Evolutionary conservation across 2,113 vertebrate species (phyloP).

Genomic region (Epinephelus fuscoguttatus): DNA sequence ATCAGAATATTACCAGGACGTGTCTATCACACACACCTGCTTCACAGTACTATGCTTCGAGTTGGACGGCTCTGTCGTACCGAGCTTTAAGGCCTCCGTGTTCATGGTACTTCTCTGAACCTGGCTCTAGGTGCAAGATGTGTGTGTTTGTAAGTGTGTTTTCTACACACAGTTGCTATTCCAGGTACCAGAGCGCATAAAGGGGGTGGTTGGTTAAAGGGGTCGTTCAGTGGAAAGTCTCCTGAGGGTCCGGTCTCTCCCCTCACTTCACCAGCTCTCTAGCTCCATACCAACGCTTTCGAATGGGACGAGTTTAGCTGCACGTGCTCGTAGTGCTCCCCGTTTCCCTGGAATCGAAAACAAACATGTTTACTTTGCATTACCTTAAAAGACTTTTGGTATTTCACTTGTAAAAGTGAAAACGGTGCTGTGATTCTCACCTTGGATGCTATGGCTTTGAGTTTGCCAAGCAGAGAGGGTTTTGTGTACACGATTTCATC

Average conservation of each 20-base stretch:
- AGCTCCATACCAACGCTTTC: slow-evolving; percentile 89
- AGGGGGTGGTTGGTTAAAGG: slow-evolving; percentile 52
- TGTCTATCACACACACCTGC: slow-evolving; percentile 44
- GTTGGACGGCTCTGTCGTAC: slow-evolving; percentile 49
- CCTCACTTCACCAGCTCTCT: slow-evolving; percentile 37
- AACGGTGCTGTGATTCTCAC: slow-evolving; percentile 79
- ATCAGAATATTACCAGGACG: slow-evolving; percentile 38
- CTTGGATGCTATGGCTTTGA: slow-evolving; percentile 95
- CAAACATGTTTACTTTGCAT: not conserved
- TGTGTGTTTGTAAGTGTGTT: slow-evolving; percentile 15
- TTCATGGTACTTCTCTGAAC: slow-evolving; percentile 47
- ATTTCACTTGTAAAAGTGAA: not conserved
- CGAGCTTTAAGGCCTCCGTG: slow-evolving; percentile 72
- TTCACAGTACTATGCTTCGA: slow-evolving; percentile 41
- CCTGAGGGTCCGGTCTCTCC: slow-evolving; percentile 31
- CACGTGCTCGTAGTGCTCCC: slow-evolving; percentile 93
- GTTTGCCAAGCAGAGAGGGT: slow-evolving; percentile 92
- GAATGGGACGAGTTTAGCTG: slow-evolving; percentile 95
- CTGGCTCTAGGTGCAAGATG: slow-evolving; percentile 38
- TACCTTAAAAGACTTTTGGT: not conserved
- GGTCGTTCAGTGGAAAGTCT: slow-evolving; percentile 53
- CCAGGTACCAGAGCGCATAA: slow-evolving; percentile 62
- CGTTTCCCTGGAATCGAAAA: slow-evolving; percentile 90
- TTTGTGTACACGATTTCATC: slow-evolving; percentile 96
- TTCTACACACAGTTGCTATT: slow-evolving; percentile 46